phyloP scores from a whole-genome alignment of 2,888 invertebrate species.

The Hoplodrina ambigua region DNA sequence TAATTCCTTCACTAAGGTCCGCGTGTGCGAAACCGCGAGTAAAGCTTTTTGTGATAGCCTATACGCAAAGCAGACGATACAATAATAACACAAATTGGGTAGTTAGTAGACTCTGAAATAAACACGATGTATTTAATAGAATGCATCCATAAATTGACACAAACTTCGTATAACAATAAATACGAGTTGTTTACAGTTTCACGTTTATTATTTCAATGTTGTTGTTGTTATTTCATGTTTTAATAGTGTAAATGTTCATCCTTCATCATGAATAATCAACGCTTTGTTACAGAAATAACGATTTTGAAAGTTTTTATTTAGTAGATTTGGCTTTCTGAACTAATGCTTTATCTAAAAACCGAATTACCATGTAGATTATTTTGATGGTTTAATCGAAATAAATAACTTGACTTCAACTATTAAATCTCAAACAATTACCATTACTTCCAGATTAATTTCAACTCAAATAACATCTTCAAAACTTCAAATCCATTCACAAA shows the following conservation, averaged over 20 bases:
- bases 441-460: neutral
- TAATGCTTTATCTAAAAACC: no score
- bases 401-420: no score
- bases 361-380: no score
- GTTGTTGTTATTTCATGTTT: no score
- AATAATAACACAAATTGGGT: no score
- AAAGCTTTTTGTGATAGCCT: no score
- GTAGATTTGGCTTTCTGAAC: no score
- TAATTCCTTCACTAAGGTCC: no score
- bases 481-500: neutral
- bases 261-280: neutral
- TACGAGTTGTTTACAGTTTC: neutral
- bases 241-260: constrained; percentile 15
- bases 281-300: neutral
- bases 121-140: neutral
- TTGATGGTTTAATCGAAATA: no score
- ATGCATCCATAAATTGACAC: neutral
- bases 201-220: constrained; percentile 27
- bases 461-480: neutral
- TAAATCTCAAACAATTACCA: neutral
- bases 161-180: neutral
- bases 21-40: no score
- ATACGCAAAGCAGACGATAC: no score
- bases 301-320: no score
- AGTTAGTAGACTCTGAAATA: neutral